Conservation (phyloP, 2,113 vertebrate species). For the Raja brachyura region DNA sequence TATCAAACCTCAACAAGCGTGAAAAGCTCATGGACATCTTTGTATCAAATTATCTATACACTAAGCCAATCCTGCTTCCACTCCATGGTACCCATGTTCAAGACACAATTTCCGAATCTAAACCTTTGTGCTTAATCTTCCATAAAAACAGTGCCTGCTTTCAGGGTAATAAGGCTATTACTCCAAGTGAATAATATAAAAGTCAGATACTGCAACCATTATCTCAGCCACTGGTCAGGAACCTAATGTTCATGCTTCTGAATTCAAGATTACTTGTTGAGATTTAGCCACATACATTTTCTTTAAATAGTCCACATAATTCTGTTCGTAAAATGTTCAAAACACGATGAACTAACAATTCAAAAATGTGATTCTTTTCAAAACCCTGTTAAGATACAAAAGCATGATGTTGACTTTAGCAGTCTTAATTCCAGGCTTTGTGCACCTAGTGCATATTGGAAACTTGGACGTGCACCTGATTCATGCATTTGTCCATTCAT, state of each 20-base stretch:
- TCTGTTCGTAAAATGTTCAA: background rate
- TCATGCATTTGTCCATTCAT: background rate
- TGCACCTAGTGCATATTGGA: background rate
- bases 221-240: no score
- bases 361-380: background rate
- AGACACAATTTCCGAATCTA: background rate
- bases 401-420: background rate
- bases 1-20: background rate
- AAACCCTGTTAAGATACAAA: background rate
- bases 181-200: no score
- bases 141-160: no score
- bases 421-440: background rate
- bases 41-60: background rate
- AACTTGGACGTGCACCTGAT: background rate
- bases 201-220: no score
- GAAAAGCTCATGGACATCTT: background rate
- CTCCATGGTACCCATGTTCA: background rate
- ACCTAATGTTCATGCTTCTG: no score
- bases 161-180: no score
- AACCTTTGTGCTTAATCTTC: no score
- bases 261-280: no score
- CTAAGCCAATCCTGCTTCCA: background rate
- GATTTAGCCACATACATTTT: background rate
- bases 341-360: background rate
- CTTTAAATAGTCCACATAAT: background rate